Evolutionary conservation across 1,140 invertebrate species (phyloP).

Genomic region (Bombus vancouverensis): DNA sequence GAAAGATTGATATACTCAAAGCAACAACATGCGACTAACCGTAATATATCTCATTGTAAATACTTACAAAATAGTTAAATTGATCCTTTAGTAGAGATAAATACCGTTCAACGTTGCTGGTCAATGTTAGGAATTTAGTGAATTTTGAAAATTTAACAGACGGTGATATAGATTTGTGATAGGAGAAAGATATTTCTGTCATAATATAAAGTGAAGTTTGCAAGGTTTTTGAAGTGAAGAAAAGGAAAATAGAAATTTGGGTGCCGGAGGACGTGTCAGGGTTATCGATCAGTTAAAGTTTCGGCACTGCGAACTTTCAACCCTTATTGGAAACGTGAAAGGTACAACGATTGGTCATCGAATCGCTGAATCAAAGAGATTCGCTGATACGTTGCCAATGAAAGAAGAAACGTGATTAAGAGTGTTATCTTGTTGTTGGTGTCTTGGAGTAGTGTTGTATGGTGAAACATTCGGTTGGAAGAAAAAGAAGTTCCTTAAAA

Average conservation of each 20-base stretch:
- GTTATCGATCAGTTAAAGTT: conserved; percentile 24
- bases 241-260: neutral
- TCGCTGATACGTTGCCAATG: no score
- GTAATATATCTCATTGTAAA: neutral
- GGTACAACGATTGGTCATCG: neutral
- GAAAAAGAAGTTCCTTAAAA: no score
- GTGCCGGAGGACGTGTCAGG: neutral
- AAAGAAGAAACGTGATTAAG: no score
- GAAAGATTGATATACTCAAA: neutral
- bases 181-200: no score
- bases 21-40: neutral
- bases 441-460: no score
- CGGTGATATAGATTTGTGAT: neutral
- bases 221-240: neutral
- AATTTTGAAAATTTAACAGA: neutral
- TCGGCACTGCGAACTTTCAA: neutral
- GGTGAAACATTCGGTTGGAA: no score
- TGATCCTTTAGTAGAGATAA: neutral
- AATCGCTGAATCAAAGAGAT: neutral
- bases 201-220: neutral
- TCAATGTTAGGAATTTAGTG: conserved; percentile 22
- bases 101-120: conserved; percentile 37
- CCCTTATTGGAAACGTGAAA: neutral
- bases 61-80: neutral
- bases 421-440: no score